Percentiles rank a stretch among this genome's conserved stretches.
Conservation (phyloP, 1,140 invertebrate genomes). For the Aphelenchoides fujianensis region DNA sequence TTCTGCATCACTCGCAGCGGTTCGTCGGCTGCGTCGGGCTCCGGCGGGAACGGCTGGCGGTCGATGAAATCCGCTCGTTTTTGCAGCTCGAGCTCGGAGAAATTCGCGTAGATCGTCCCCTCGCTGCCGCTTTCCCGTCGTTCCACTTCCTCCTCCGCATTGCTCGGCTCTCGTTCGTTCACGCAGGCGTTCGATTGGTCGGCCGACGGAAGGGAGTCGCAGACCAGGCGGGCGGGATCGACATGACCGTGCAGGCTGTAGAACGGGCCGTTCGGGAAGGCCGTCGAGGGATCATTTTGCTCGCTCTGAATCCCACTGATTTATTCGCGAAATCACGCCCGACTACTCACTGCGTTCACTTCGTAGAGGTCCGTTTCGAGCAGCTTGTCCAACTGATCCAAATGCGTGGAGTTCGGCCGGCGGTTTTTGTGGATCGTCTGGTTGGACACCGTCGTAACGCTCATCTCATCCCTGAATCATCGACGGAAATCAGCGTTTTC, state of each 20-base stretch:
- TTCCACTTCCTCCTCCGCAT: background rate
- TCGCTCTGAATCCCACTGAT: background rate
- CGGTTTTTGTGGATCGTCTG: background rate
- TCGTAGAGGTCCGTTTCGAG: slow-evolving; percentile 1
- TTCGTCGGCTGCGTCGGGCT: background rate
- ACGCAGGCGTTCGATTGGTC: background rate
- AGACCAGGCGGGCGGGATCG: background rate
- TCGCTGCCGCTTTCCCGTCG: slow-evolving; percentile 19
- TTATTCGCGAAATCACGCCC: background rate
- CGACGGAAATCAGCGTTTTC: background rate
- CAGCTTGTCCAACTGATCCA: background rate
- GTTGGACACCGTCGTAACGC: background rate
- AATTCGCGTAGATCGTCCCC: slow-evolving; percentile 47
- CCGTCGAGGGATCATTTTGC: background rate
- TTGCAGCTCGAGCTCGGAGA: slow-evolving; percentile 28
- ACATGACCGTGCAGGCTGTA: background rate
- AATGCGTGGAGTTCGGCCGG: slow-evolving; percentile 12
- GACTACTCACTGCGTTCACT: background rate
- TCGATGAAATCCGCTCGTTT: slow-evolving; percentile 27
- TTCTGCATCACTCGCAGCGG: slow-evolving; percentile 27
- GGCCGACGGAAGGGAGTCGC: background rate
- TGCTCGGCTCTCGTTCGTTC: background rate
- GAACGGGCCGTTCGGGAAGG: background rate
- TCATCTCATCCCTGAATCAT: slow-evolving; percentile 2
- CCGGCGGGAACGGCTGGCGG: slow-evolving; percentile 24